These are phyloP conservation scores for Microcaecilia unicolor DNA, from an alignment of 2,797 vertebrate genomes.

Conservation along the genomic window DNA sequence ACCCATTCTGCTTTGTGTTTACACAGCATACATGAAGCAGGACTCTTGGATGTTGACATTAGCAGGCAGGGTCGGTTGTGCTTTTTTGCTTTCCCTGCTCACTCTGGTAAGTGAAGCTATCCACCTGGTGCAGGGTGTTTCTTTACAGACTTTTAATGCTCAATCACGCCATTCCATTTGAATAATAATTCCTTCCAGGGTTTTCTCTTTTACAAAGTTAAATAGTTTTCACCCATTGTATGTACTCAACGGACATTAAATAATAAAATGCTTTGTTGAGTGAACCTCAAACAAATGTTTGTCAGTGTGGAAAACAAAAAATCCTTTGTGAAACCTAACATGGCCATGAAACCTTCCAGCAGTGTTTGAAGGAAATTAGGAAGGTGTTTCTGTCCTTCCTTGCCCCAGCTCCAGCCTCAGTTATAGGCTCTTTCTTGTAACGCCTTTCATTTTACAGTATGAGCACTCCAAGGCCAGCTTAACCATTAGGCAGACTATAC, in stretches of 20 bases:
- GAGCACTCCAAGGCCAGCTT: too few relatives aligned
- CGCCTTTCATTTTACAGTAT: too few relatives aligned
- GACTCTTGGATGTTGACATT: not conserved
- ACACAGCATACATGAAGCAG: too few relatives aligned
- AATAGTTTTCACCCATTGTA: too few relatives aligned
- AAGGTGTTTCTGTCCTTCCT: too few relatives aligned
- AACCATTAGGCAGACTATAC: too few relatives aligned
- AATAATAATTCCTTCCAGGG: not conserved
- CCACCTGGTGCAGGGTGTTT: not conserved
- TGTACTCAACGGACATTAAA: slow-evolving; percentile 1
- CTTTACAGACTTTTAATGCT: not conserved
- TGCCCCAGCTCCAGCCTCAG: too few relatives aligned
- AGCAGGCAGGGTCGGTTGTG: not conserved
- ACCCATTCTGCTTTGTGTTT: too few relatives aligned
- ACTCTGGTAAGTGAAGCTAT: not conserved
- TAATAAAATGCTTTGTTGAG: not conserved
- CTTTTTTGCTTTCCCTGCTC: not conserved
- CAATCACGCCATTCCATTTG: not conserved
- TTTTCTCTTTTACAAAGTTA: too few relatives aligned
- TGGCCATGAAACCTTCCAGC: too few relatives aligned
- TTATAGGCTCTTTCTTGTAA: too few relatives aligned
- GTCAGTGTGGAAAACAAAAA: not conserved
- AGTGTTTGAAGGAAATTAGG: too few relatives aligned
- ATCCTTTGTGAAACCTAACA: slow-evolving; percentile 2
- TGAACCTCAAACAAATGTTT: slow-evolving; percentile 4